These are phyloP conservation scores for Sycophila sp. DNA, from an alignment of 1,140 invertebrate genomes.

Conservation along the genomic window DNA sequence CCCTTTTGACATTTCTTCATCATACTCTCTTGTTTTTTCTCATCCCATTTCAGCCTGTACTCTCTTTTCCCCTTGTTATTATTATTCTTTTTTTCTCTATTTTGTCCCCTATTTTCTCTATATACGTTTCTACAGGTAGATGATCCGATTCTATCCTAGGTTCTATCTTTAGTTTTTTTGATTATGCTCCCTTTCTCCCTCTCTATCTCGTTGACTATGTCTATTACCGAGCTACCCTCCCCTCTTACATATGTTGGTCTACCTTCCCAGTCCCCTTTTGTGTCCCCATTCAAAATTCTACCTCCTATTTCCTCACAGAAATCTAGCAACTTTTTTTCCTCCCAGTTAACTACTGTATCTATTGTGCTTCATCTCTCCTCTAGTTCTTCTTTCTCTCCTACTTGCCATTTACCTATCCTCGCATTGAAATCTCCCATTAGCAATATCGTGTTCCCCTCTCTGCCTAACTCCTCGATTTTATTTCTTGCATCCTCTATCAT, in stretches of 20 bases:
- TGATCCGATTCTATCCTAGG: constrained; percentile 32
- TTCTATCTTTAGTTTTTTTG: background rate
- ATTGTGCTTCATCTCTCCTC: background rate
- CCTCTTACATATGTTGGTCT: background rate
- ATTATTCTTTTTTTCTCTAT: background rate
- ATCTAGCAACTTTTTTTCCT: too few species aligned
- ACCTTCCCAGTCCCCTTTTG: too few species aligned
- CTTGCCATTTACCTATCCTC: constrained; percentile 2
- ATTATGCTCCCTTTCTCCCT: background rate
- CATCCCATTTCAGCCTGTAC: background rate
- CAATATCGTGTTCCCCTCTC: background rate
- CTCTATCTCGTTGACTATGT: background rate
- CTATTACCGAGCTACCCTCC: background rate
- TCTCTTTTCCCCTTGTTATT: background rate
- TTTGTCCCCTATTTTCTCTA: background rate
- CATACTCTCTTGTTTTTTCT: too few species aligned
- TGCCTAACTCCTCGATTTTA: background rate
- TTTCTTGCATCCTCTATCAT: background rate
- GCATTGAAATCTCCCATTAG: constrained; percentile 3
- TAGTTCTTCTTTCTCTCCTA: background rate
- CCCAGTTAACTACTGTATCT: background rate
- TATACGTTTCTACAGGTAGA: constrained; percentile 21
- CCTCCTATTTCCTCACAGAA: too few species aligned
- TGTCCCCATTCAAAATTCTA: too few species aligned
- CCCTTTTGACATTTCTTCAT: too few species aligned